Evolutionary conservation across 2,113 vertebrate genomes (phyloP).

Genomic region (Arizona elegans): DNA sequence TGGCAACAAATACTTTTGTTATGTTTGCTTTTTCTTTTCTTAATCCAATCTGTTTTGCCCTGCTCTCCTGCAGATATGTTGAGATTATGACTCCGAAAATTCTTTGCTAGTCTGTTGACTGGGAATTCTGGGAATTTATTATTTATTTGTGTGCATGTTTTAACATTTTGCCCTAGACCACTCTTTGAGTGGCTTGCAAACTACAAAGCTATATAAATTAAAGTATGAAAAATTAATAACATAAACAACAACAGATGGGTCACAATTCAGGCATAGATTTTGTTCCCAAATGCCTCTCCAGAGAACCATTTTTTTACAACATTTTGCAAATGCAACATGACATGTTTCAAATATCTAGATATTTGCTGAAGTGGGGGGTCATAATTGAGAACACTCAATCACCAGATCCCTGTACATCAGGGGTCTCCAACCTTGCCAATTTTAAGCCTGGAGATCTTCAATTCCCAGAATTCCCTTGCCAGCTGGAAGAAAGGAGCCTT

Average conservation of each 20-base stretch:
- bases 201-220: neutral
- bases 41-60: neutral
- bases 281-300: neutral
- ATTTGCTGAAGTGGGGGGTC: neutral
- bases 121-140: neutral
- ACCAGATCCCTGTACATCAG: neutral
- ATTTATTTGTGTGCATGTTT: neutral
- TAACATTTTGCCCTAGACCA: neutral
- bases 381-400: neutral
- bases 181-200: neutral
- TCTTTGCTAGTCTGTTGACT: neutral
- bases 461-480: no score
- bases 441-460: no score
- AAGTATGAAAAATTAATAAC: neutral
- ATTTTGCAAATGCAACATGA: neutral
- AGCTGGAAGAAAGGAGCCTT: neutral
- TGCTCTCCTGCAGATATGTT: neutral
- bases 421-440: no score
- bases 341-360: neutral
- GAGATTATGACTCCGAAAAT: neutral
- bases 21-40: neutral
- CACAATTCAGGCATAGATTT: neutral
- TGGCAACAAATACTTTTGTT: neutral
- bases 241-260: neutral
- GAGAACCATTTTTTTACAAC: neutral